phyloP scores from a whole-genome alignment of 1,140 invertebrate species.

The Drosophila tani region DNA sequence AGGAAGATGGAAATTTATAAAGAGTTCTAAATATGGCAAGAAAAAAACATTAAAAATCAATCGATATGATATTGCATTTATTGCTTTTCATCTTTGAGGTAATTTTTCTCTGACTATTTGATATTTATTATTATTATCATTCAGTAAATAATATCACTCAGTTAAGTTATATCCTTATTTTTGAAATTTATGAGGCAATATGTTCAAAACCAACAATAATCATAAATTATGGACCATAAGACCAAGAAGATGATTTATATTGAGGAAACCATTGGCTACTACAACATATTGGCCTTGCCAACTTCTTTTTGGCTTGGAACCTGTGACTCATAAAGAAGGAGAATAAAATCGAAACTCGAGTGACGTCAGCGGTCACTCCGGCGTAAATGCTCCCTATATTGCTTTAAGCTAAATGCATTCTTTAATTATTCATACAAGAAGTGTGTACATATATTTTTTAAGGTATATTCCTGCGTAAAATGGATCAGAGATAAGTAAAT shows the following conservation, averaged over 20 bases:
- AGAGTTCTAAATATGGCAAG: background rate
- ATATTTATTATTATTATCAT: background rate
- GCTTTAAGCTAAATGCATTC: background rate
- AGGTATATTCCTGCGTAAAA: background rate
- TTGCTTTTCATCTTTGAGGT: background rate
- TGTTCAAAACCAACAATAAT: background rate
- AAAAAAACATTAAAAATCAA: no score
- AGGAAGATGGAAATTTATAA: background rate
- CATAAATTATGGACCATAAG: background rate
- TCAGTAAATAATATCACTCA: background rate
- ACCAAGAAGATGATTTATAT: background rate
- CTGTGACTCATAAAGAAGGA: background rate
- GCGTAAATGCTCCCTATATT: background rate
- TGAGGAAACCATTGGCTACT: background rate
- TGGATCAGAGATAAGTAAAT: no score
- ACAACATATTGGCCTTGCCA: conserved; percentile 1
- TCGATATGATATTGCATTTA: background rate
- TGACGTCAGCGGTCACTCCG: conserved; percentile 5
- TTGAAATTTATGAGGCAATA: background rate
- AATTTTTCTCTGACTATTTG: background rate
- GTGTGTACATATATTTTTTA: no score
- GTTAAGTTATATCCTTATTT: background rate
- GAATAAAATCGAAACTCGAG: conserved; percentile 19
- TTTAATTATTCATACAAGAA: background rate
- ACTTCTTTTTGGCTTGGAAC: conserved; percentile 17